Percentiles rank a stretch among this genome's conserved stretches.
Conservation (phyloP, 2,113 vertebrate genomes). For the Trematomus loennbergii region DNA sequence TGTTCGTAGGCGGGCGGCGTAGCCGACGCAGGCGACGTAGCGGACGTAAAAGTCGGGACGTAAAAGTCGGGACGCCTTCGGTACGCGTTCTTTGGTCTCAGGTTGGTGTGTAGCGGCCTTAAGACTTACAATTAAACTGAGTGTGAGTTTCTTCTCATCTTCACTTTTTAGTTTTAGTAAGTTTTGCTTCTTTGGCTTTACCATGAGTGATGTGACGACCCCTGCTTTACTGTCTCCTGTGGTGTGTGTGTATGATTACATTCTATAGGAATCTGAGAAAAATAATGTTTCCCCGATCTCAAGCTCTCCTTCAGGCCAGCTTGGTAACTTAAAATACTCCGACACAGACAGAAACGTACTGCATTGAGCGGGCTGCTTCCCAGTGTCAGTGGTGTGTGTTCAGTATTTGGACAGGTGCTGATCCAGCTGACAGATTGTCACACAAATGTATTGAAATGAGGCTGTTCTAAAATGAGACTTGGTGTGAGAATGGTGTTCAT, state of each 20-base stretch:
- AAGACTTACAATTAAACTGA: background rate
- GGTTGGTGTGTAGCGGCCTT: no score
- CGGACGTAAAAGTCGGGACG: no score
- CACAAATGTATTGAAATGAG: conserved; percentile 1
- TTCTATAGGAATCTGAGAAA: background rate
- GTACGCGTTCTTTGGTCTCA: no score
- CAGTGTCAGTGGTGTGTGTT: background rate
- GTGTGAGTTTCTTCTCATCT: background rate
- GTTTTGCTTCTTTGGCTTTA: background rate
- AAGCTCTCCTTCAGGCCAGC: background rate
- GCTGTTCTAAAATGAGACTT: background rate
- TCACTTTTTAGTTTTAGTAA: background rate
- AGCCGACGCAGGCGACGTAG: no score
- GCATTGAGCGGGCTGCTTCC: background rate
- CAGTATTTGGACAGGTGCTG: background rate
- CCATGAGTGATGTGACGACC: background rate
- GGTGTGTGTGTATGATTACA: no score
- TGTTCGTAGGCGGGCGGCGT: no score
- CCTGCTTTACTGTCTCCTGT: no score
- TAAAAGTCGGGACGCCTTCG: no score
- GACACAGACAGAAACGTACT: background rate
- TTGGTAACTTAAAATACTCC: background rate
- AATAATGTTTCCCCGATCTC: background rate
- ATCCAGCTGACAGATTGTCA: background rate
- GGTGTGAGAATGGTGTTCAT: background rate